These are phyloP conservation scores for Gorsachius magnificus DNA, from an alignment of 2,797 vertebrate species.

Conservation along the genomic window DNA sequence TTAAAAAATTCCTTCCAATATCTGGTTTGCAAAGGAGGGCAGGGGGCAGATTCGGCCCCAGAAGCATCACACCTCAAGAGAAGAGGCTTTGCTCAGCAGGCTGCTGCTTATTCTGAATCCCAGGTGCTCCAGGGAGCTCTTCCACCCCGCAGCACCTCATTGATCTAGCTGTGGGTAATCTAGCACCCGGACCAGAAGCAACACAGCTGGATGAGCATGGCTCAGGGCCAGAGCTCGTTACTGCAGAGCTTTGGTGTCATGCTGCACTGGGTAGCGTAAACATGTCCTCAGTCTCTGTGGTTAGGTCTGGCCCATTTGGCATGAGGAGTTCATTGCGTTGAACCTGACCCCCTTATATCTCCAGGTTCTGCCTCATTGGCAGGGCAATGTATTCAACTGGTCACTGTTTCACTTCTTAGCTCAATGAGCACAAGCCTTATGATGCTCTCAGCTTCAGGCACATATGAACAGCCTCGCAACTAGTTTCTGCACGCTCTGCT, in stretches of 20 bases:
- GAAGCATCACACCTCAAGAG: neutral
- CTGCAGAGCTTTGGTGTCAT: neutral
- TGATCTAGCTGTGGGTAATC: neutral
- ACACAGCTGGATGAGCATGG: neutral
- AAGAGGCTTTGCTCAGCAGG: neutral
- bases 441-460: neutral
- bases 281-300: neutral
- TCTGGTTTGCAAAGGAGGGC: neutral
- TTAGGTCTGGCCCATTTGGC: neutral
- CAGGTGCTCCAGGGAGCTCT: neutral
- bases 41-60: neutral
- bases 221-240: neutral
- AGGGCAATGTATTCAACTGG: neutral
- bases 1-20: neutral
- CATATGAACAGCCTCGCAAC: neutral
- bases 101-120: neutral
- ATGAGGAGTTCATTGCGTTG: neutral
- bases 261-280: neutral
- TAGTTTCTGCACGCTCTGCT: neutral
- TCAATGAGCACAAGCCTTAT: accelerated
- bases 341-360: neutral
- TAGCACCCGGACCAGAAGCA: accelerated
- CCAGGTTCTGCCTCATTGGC: neutral
- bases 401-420: neutral
- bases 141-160: neutral